Conservation (phyloP, 2,888 invertebrate genomes). For the Dynastes hyllus region DNA sequence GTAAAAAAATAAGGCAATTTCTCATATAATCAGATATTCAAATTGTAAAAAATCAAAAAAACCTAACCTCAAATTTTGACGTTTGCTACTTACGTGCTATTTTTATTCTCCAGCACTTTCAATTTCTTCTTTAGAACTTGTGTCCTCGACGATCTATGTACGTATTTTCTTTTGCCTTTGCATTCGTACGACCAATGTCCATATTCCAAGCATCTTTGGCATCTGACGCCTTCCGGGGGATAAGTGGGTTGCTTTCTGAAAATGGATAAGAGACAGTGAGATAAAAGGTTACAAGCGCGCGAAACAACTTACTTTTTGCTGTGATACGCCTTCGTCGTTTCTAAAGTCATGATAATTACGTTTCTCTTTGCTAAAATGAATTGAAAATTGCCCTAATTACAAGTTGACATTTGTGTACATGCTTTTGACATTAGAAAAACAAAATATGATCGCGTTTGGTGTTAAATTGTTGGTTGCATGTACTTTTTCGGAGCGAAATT, state of each 20-base stretch:
- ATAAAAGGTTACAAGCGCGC: background rate
- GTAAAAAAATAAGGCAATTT: background rate
- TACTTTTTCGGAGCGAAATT: slow-evolving; percentile 1
- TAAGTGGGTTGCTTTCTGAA: slow-evolving; percentile 77
- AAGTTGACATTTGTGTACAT: too few species aligned
- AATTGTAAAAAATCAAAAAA: background rate
- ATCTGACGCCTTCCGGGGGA: slow-evolving; percentile 83
- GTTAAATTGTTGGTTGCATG: slow-evolving; percentile 27
- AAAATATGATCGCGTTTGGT: background rate
- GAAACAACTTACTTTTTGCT: slow-evolving; percentile 49
- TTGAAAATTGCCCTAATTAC: slow-evolving; percentile 3
- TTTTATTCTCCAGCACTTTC: slow-evolving; percentile 72
- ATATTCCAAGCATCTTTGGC: slow-evolving; percentile 93
- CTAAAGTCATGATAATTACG: slow-evolving; percentile 42
- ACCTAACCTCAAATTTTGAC: slow-evolving; percentile 31
- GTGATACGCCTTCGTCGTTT: slow-evolving; percentile 48
- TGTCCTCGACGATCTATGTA: slow-evolving; percentile 89
- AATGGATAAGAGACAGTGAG: too few species aligned
- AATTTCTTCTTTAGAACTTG: slow-evolving; percentile 82
- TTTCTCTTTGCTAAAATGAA: background rate
- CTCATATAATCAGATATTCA: background rate
- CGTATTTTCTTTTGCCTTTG: slow-evolving; percentile 90
- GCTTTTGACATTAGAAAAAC: background rate
- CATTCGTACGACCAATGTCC: slow-evolving; percentile 98
- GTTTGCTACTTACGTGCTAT: slow-evolving; percentile 32